phyloP scores from a whole-genome alignment of 2,113 vertebrate genomes.

The Orcinus orca region DNA sequence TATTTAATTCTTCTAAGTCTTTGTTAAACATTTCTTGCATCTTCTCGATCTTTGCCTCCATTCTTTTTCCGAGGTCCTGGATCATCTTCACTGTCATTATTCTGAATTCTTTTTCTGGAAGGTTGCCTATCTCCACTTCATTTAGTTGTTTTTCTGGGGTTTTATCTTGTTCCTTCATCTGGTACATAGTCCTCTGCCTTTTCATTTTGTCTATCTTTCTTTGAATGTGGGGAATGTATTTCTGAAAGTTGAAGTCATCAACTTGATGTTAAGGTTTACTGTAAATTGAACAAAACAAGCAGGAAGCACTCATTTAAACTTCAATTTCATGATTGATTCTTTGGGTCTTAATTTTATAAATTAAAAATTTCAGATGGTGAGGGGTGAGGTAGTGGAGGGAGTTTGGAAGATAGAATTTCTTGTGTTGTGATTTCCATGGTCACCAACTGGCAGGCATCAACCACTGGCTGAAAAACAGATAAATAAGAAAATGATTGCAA shows the following conservation, averaged over 20 bases:
- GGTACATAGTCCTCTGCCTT: too few species aligned
- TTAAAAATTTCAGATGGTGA: conserved; percentile 56
- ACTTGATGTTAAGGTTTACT: neutral
- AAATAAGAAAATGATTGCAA: conserved; percentile 11
- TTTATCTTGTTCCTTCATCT: too few species aligned
- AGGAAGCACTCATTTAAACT: conserved; percentile 14
- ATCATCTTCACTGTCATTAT: too few species aligned
- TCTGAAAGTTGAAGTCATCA: neutral
- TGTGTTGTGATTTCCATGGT: conserved; percentile 54
- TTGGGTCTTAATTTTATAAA: conserved; percentile 52
- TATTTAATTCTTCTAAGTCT: too few species aligned
- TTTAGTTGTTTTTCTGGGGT: too few species aligned
- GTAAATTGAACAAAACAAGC: neutral
- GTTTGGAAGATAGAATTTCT: conserved; percentile 43
- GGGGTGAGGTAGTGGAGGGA: neutral
- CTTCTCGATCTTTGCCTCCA: too few species aligned
- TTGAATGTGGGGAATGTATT: neutral
- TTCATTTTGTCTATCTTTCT: too few species aligned
- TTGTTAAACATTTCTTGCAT: too few species aligned
- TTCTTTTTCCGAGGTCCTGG: too few species aligned
- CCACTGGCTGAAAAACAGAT: conserved; percentile 39
- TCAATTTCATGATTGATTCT: conserved; percentile 41
- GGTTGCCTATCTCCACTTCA: too few species aligned
- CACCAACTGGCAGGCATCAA: conserved; percentile 17
- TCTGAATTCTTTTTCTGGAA: too few species aligned